Evolutionary conservation across 2,113 vertebrate species (phyloP).

Genomic region (Rhinoderma darwinii): DNA sequence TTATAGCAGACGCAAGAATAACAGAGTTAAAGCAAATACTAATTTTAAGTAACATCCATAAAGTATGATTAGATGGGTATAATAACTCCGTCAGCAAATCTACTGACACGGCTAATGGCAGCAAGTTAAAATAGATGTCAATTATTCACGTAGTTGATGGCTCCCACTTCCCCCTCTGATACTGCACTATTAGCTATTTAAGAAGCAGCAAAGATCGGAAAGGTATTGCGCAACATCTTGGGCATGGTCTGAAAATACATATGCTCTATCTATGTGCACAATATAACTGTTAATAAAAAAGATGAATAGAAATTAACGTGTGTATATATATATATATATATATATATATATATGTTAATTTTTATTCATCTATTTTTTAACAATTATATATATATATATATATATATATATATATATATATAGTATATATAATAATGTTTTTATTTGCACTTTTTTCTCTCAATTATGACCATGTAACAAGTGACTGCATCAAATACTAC

Average conservation of each 20-base stretch:
- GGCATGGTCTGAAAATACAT: too few relatives aligned
- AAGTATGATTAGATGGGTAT: slow-evolving; percentile 40
- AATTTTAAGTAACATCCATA: slow-evolving; percentile 28
- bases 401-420: too few relatives aligned
- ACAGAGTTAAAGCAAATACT: slow-evolving; percentile 13
- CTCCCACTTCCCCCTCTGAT: slow-evolving; percentile 30
- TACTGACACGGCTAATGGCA: slow-evolving; percentile 43
- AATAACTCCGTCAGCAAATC: slow-evolving; percentile 51
- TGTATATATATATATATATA: too few relatives aligned
- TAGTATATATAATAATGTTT: background rate
- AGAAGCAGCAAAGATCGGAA: background rate
- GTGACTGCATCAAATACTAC: background rate
- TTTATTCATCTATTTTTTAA: too few relatives aligned
- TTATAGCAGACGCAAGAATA: background rate
- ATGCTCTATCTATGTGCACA: too few relatives aligned
- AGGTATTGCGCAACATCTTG: too few relatives aligned
- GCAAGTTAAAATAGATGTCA: slow-evolving; percentile 47
- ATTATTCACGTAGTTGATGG: slow-evolving; percentile 47
- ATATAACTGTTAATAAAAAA: too few relatives aligned
- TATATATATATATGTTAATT: too few relatives aligned
- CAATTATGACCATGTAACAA: background rate
- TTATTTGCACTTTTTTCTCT: background rate
- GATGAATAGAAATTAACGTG: too few relatives aligned
- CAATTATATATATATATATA: too few relatives aligned
- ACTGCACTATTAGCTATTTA: background rate